A percentile compares a stretch with the other conserved stretches of the same genome.
phyloP scores from a whole-genome alignment of 2,888 invertebrate genomes.

The Cantharis nigra region DNA sequence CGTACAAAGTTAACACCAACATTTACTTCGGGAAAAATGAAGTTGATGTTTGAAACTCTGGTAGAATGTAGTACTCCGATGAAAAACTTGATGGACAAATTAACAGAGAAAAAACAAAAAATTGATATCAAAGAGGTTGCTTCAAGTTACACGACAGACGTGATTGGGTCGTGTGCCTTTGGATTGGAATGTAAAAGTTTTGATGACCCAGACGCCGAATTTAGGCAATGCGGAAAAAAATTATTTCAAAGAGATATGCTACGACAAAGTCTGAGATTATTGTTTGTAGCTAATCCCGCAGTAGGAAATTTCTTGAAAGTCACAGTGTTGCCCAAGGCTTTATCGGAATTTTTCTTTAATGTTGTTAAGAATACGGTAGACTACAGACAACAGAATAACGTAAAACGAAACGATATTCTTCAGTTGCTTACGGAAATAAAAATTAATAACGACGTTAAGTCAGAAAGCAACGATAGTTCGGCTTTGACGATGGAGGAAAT shows the following conservation, averaged over 20 bases:
- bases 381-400: constrained; percentile 34
- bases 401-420: constrained; percentile 48
- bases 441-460: neutral
- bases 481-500: constrained; percentile 40
- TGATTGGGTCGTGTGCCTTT: constrained; percentile 1
- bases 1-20: constrained; percentile 58
- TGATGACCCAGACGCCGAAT: neutral
- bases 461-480: neutral
- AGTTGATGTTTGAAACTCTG: constrained; percentile 55
- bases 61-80: constrained; percentile 39
- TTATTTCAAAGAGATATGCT: neutral
- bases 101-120: neutral
- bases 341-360: constrained; percentile 38
- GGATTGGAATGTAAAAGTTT: constrained; percentile 8
- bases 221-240: neutral
- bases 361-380: constrained; percentile 38
- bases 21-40: constrained; percentile 58
- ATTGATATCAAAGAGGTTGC: neutral
- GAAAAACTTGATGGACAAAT: neutral
- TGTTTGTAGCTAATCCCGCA: constrained; percentile 9
- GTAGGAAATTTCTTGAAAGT: constrained; percentile 30
- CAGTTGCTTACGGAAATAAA: constrained; percentile 46
- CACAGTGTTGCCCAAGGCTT: constrained; percentile 31
- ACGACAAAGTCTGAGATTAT: neutral
- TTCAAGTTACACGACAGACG: neutral